Conservation (phyloP, 2,113 vertebrate genomes). For the Chlamydotis undulata region DNA sequence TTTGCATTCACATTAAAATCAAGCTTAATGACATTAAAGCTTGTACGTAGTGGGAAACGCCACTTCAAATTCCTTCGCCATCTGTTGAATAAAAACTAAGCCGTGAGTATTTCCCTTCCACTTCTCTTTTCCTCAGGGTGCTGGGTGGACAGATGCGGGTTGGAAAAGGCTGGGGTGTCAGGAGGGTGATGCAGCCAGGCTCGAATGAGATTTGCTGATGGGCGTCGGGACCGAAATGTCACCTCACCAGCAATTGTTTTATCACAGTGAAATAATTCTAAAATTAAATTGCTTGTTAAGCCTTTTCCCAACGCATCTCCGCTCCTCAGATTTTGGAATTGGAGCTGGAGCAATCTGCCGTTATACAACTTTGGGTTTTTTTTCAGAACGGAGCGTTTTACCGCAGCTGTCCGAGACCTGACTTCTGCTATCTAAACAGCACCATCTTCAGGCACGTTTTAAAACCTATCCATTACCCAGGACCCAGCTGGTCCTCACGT, state of each 20-base stretch:
- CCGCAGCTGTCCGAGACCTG: background rate
- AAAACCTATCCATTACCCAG: background rate
- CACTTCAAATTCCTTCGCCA: constrained; percentile 26
- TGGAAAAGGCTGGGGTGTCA: background rate
- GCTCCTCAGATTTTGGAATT: background rate
- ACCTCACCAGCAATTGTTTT: background rate
- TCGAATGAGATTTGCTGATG: background rate
- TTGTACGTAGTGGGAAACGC: background rate
- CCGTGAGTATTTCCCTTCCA: background rate
- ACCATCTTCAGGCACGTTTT: constrained; percentile 58
- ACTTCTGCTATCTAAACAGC: constrained; percentile 56
- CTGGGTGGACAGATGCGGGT: background rate
- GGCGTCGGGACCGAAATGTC: background rate
- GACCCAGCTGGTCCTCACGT: background rate
- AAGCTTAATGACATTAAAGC: constrained; percentile 19
- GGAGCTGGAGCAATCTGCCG: background rate
- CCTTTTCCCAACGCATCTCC: background rate
- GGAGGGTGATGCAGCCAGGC: background rate
- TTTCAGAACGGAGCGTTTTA: rapidly evolving
- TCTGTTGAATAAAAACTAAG: constrained; percentile 1
- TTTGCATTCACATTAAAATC: constrained; percentile 29
- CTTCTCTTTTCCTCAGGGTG: background rate
- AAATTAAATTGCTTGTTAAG: background rate
- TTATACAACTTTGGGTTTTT: background rate
- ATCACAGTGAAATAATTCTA: background rate